Conservation (phyloP, 2,888 invertebrate genomes). For the Tiliacea citrago region DNA sequence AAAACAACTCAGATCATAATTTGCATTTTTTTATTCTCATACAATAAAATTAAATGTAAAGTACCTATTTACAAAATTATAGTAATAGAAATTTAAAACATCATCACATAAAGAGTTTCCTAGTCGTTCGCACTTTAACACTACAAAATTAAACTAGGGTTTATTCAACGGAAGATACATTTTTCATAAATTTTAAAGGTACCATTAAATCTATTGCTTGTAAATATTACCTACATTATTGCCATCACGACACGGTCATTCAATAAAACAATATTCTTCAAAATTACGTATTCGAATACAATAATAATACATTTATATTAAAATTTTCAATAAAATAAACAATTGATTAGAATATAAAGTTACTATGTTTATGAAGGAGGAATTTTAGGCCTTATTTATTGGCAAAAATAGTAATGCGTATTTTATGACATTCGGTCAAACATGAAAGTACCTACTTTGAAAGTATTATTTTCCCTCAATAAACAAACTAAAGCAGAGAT, state of each 20-base stretch:
- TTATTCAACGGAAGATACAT: slow-evolving; percentile 38
- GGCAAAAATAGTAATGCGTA: neutral
- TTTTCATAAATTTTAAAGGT: slow-evolving; percentile 21
- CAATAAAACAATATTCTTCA: slow-evolving; percentile 27
- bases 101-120: slow-evolving; percentile 78
- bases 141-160: slow-evolving; percentile 54
- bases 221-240: slow-evolving; percentile 58
- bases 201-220: slow-evolving; percentile 48
- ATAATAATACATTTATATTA: neutral
- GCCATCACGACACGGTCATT: slow-evolving; percentile 50
- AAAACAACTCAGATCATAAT: slow-evolving; percentile 33
- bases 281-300: slow-evolving; percentile 32
- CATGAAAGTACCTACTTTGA: neutral
- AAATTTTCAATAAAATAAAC: neutral
- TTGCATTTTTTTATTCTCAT: slow-evolving; percentile 70
- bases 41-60: slow-evolving; percentile 73
- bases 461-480: neutral
- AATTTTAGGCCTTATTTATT: slow-evolving; percentile 7
- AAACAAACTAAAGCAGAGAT: slow-evolving; percentile 11
- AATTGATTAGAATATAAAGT: neutral
- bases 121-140: slow-evolving; percentile 67
- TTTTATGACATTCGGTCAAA: neutral
- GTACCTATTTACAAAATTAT: slow-evolving; percentile 77
- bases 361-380: neutral
- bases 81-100: slow-evolving; percentile 73